Base-by-base conservation (phyloP, 1,140 invertebrate genomes). In the Drosophila bocki region DNA sequence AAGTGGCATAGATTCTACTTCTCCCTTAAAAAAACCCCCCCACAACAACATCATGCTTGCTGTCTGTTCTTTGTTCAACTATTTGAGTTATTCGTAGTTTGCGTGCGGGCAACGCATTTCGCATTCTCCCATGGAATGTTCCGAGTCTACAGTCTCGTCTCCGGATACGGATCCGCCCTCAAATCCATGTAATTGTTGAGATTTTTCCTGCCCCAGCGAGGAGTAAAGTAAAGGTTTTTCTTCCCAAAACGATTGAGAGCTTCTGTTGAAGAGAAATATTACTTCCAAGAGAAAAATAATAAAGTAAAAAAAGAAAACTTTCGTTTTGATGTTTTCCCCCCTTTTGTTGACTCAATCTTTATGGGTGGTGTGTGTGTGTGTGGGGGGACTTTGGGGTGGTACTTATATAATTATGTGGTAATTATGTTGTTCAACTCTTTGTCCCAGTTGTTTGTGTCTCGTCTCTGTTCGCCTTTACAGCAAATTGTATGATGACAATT, bases 341-440 rank as follows among this genome's bases (percentile, higher is more conserved):
- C 26, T 57, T 35, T 59, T 79, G 44, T 65, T 48, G 45, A 33
- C 45, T 58, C 17, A 35, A 61, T 51, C 72, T 50, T 62, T 61
- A 39, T 75, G 41, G n/a, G 15, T 45, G 17, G 22, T n/a, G 7
- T 26, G 7, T 12, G 32, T 19, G 47, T 8, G 35, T 7, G 37
- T 9, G 5, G 19, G 12, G 26, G 7, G 19, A 29, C 15, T 32
- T 29, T n/a, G 41, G 44, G n/a, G 35, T 29, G 64, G 81, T 64
- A 80, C 78, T 84, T 84, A 74, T 65, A 75, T 84, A 78, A 84
- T 84, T 84, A 84, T 70, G 80, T 54, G 60, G 64, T 69, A 85
- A 84, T 85, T 85, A 81, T 75, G 82, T 81, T 84, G 72, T 77
- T 85, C 62, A 84, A 84, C 67, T 85, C 67, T 75, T 85, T 83